Percentiles rank a stretch among this genome's conserved stretches.
phyloP scores from a whole-genome alignment of 2,888 invertebrate genomes.

The Dilophus febrilis region DNA sequence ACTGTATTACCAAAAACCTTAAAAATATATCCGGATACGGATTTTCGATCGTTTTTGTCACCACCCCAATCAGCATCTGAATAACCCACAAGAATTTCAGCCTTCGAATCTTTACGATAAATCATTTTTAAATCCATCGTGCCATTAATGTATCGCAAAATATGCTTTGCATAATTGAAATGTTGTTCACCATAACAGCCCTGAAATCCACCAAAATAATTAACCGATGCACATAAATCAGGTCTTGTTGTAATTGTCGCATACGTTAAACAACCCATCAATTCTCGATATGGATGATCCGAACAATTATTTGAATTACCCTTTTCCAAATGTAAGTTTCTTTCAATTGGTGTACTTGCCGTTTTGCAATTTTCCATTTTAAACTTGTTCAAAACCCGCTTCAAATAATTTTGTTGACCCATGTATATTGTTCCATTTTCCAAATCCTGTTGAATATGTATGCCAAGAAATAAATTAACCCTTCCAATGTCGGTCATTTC shows the following conservation, averaged over 20 bases:
- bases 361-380: constrained; percentile 12
- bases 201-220: constrained; percentile 12
- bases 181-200: constrained; percentile 8
- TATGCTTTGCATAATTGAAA: constrained; percentile 9
- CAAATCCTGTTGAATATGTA: constrained; percentile 5
- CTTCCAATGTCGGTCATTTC: constrained; percentile 9
- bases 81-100: constrained; percentile 6
- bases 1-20: constrained; percentile 2
- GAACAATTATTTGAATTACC: not conserved
- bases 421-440: constrained; percentile 5
- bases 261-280: constrained; percentile 11
- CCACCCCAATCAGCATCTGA: constrained; percentile 5
- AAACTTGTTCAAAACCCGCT: constrained; percentile 10
- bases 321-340: too few relatives aligned
- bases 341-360: constrained; percentile 9
- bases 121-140: not conserved
- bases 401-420: constrained; percentile 9
- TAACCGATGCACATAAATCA: constrained; percentile 12
- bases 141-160: constrained; percentile 7
- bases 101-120: constrained; percentile 4
- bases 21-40: constrained; percentile 4
- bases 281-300: constrained; percentile 12
- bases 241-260: constrained; percentile 9
- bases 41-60: constrained; percentile 4
- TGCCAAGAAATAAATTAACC: constrained; percentile 8